phyloP scores from a whole-genome alignment of 2,888 invertebrate genomes.

The Cataglyphis cursor region DNA sequence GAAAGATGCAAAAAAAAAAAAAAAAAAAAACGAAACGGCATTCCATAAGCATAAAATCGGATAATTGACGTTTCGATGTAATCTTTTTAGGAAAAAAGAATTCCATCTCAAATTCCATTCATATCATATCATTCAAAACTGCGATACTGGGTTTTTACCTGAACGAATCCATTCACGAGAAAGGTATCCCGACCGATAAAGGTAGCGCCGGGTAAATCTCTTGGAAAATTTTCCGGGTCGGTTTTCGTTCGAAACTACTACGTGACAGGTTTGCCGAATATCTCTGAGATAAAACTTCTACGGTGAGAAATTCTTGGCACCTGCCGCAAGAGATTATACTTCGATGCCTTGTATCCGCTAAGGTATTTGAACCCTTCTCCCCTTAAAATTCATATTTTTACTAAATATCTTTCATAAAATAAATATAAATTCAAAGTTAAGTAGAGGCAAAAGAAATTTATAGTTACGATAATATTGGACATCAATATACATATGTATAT shows the following conservation, averaged over 20 bases:
- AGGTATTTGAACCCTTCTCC: constrained; percentile 6
- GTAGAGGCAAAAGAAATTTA: background rate
- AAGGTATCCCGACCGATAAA: constrained; percentile 26
- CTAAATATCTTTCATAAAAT: background rate
- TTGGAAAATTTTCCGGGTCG: constrained; percentile 46
- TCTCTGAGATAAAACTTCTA: constrained; percentile 37
- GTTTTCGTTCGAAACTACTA: constrained; percentile 47
- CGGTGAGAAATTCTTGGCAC: constrained; percentile 47
- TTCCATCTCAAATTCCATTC: background rate
- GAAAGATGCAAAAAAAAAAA: background rate
- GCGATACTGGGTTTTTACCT: constrained; percentile 47
- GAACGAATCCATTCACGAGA: constrained; percentile 33
- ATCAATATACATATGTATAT: background rate
- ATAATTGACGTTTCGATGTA: background rate
- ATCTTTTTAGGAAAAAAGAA: background rate
- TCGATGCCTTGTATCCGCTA: background rate
- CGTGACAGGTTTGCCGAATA: constrained; percentile 35
- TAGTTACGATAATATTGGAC: background rate
- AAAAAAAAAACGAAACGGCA: too few relatives aligned
- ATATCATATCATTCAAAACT: constrained; percentile 15
- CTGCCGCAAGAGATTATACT: constrained; percentile 12
- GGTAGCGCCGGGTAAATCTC: constrained; percentile 30
- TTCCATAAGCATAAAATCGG: background rate
- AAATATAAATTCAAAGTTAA: background rate
- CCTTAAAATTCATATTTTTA: constrained; percentile 8